phyloP scores from a whole-genome alignment of 2,888 invertebrate genomes.

The Nycteola revayana region DNA sequence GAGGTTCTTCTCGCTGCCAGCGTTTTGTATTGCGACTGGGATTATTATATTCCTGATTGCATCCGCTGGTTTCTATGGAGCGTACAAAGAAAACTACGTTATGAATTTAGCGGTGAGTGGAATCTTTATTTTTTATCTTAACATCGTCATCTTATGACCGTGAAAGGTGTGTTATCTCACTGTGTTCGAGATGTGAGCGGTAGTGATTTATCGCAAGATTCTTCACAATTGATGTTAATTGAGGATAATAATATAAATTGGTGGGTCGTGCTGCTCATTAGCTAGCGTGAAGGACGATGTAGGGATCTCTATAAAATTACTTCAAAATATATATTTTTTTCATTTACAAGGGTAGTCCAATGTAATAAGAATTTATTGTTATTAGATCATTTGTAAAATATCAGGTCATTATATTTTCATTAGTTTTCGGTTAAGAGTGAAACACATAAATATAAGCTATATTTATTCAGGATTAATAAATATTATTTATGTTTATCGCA shows the following conservation, averaged over 20 bases:
- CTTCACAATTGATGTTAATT: slow-evolving; percentile 18
- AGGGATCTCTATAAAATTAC: too few species aligned
- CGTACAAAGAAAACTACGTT: slow-evolving; percentile 91
- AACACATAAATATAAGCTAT: too few species aligned
- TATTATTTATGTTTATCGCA: too few species aligned
- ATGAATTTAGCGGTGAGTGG: slow-evolving; percentile 88
- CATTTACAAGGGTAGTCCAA: too few species aligned
- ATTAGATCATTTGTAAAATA: too few species aligned
- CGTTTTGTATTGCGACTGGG: slow-evolving; percentile 87
- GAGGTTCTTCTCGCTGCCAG: slow-evolving; percentile 88
- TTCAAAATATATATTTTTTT: too few species aligned
- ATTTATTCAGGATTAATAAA: too few species aligned
- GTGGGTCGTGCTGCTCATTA: too few species aligned
- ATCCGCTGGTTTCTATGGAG: slow-evolving; percentile 94
- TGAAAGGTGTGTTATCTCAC: slow-evolving; percentile 24
- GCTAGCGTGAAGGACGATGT: too few species aligned
- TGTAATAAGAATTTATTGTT: too few species aligned
- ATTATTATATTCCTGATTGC: slow-evolving; percentile 88
- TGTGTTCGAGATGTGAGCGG: slow-evolving; percentile 1
- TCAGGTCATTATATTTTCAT: too few species aligned
- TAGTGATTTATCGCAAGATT: slow-evolving; percentile 6
- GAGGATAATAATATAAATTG: slow-evolving; percentile 16
- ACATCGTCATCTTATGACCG: slow-evolving; percentile 14
- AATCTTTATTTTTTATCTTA: slow-evolving; percentile 15
- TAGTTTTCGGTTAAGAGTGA: too few species aligned